Percentiles rank a stretch among this genome's conserved stretches.
Evolutionary conservation across 2,797 vertebrate species (phyloP).

Genomic region (Numenius phaeopus): DNA sequence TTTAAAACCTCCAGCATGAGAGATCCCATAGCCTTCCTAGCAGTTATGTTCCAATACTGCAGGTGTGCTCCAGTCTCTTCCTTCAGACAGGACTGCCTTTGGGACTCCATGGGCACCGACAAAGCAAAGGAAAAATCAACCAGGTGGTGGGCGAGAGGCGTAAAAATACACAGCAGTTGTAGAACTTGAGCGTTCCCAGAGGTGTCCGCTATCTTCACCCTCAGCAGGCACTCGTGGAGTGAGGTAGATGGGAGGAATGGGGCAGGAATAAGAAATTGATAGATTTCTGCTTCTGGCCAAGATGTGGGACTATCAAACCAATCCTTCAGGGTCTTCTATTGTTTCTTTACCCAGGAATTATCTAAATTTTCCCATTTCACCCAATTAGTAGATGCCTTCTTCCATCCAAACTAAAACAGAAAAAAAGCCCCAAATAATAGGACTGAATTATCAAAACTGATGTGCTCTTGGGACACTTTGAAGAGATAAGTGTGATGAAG

Average conservation of each 20-base stretch:
- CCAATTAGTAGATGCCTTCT: background rate
- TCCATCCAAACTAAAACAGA: background rate
- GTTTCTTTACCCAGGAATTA: background rate
- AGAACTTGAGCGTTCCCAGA: background rate
- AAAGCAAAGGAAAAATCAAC: background rate
- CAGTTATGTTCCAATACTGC: background rate
- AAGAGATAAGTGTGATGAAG: background rate
- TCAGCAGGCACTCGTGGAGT: background rate
- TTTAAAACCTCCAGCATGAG: background rate
- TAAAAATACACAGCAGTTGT: background rate
- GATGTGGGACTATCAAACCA: background rate
- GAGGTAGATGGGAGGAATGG: background rate
- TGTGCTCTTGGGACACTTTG: background rate
- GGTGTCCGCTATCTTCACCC: background rate
- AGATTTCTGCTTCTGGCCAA: background rate
- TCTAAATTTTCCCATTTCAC: background rate
- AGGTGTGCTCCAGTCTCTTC: background rate
- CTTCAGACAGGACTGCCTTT: background rate
- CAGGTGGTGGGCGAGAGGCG: background rate
- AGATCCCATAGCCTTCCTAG: background rate
- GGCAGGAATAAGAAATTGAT: background rate
- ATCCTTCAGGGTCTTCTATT: background rate
- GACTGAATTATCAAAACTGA: background rate
- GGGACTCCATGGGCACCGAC: background rate
- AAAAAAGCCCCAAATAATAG: background rate